Base-by-base conservation (phyloP, 2,797 vertebrate genomes). In the Notolepis coatsorum region DNA sequence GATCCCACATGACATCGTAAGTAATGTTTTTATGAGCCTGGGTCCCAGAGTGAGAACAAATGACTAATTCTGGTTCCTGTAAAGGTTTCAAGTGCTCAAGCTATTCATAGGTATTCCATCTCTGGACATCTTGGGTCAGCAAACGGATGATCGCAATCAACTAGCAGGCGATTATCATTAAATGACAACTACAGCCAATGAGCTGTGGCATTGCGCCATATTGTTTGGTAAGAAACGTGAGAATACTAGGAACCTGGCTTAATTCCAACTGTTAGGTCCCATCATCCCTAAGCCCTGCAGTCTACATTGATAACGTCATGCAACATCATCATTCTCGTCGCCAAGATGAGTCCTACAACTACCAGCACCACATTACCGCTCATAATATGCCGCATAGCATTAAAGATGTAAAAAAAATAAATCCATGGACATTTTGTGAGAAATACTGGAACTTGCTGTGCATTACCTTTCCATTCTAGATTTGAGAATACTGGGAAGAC, bases 321-420 rank as follows among this genome's bases (percentile, higher is more conserved):
- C 65, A 73, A 77, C 73, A 41, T 55, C 72, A 65, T 74, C 82
- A 74, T 63, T 43, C 48, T 50, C 61, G 9, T 27, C 13, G n/a
- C n/a, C 33, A 49, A 52, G 20, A 72, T 59, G 59, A n/a, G n/a
- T 61, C 57, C 56, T 33, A 10, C 65, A 63, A 77, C 63, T 73
- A 87, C 80, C 82, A 87, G 82, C 85, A 86, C 71, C 62, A 58
- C 79, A 58, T 82, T 43, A 49, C 28, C 65, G 43, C 39, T 4
- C 59, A 63, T 70, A 33, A 56, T 61, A 35, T 12, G 52, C 54
- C 68, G 46, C 56, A 60, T 15, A 52, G 39, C 35, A 57, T 59
- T 57, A 15, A 25, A 49, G 4, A 61, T 41, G 35, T 59, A n/a
- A 37, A 35, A 13, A 13, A 30, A 61, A n/a, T n/a, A 72, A 43